Conservation (phyloP, 2,797 vertebrate genomes). For the Somateria mollissima region DNA sequence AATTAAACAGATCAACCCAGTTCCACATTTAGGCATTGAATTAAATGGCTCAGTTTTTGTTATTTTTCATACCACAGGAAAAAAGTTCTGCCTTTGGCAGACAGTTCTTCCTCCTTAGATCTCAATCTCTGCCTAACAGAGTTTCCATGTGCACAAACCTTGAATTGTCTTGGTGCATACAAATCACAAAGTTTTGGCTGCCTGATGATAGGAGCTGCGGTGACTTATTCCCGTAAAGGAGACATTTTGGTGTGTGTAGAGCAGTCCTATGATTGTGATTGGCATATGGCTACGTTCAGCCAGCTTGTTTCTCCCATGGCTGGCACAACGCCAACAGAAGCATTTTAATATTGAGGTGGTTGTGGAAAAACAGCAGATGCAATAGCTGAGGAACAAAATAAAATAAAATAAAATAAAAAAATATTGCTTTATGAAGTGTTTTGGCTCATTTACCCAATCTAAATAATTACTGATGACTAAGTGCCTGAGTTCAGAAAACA, state of each 20-base stretch:
- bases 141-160: conserved; percentile 15
- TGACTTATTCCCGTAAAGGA: conserved; percentile 21
- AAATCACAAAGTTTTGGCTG: background rate
- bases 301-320: background rate
- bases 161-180: background rate
- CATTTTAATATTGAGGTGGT: conserved; percentile 36
- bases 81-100: conserved; percentile 17
- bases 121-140: background rate
- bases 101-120: background rate
- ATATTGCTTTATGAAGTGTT: conserved; percentile 40
- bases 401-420: background rate
- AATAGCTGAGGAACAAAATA: conserved; percentile 24
- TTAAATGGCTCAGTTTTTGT: background rate
- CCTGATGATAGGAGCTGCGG: background rate
- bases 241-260: background rate
- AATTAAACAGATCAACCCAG: background rate
- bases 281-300: conserved; percentile 12
- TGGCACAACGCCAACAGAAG: conserved; percentile 9
- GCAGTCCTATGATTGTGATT: background rate
- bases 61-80: conserved; percentile 21
- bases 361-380: conserved; percentile 52
- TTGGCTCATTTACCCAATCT: background rate
- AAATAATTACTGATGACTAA: background rate
- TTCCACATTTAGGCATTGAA: conserved; percentile 9
- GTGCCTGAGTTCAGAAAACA: background rate